Evolutionary conservation across 2,113 vertebrate genomes (phyloP), one percentile per base, ranked within the genome.

Genomic region (Peromyscus leucopus): DNA sequence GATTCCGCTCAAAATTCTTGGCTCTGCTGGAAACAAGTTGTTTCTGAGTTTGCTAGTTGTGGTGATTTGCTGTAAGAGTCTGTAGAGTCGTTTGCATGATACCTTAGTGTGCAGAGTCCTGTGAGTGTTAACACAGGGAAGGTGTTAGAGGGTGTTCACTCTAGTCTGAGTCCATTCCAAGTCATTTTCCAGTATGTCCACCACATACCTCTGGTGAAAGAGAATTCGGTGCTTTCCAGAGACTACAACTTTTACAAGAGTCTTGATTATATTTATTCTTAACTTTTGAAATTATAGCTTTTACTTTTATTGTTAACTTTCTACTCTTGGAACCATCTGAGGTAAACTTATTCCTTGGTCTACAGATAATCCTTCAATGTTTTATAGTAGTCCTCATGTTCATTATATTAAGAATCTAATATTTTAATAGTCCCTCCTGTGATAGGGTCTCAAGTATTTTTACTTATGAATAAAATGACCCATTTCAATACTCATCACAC

Each of bases 1-100:
- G 96, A 96, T 96, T 90, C 55, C 42, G 59, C 63, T 87, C 19
- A 2, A 36, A 72, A 67, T 93, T 93, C 96, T 96, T 90, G 76
- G 93, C 95, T 93, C 48, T 57, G 8, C 21, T 33, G 5, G 33
- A 93, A 48, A 21, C 26, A 79, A 59, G 92, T 92, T 69, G 74
- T 90, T 69, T 96, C 28, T 3, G 95, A 91, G 48, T 85, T 91
- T 61, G 46, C 1, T 3, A 51, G 31, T 69, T 61, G 11, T 85
- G 51, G 59, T 5, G 21, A 48, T 78, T 76, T 46, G 8, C 82
- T 90, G 11, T 93, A 48, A 83, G 82, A 85, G 61, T 87, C 55
- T 48, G 46, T 33, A 21, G 46, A 90, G 55, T 57, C 61, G 28
- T 63, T 76, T 85, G 48, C 48, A 61, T 59, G 57, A 65, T 48